phyloP scores from a whole-genome alignment of 2,797 vertebrate genomes.

The Chrosomus eos region DNA sequence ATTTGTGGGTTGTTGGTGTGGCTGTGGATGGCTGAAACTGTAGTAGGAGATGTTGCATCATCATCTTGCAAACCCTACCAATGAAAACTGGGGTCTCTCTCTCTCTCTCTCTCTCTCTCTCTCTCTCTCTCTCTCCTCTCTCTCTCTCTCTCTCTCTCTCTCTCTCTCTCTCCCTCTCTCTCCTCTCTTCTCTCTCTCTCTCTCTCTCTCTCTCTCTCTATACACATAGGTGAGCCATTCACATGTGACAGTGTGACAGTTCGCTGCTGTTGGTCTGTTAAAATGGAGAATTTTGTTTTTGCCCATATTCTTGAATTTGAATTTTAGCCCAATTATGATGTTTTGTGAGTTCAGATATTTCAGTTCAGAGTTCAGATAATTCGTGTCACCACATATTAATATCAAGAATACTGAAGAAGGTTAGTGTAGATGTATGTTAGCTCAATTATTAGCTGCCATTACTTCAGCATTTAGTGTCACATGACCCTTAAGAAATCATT shows the following conservation, averaged over 20 bases:
- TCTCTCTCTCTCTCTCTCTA: background rate
- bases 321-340: background rate
- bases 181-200: background rate
- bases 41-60: conserved; percentile 11
- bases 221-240: background rate
- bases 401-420: background rate
- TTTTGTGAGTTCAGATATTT: background rate
- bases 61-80: background rate
- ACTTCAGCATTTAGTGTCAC: background rate
- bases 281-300: background rate
- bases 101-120: background rate
- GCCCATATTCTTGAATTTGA: background rate
- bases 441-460: background rate
- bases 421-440: background rate
- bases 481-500: background rate
- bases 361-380: no score
- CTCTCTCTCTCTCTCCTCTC: background rate
- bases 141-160: no score
- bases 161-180: background rate
- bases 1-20: background rate
- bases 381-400: background rate
- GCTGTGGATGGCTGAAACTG: background rate
- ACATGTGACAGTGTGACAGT: background rate
- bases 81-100: background rate
- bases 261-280: background rate